A percentile compares a stretch with the other conserved stretches of the same genome.
These are phyloP conservation scores for Sebastes oblongus DNA, from an alignment of 2,797 vertebrate genomes.

Conservation along the genomic window DNA sequence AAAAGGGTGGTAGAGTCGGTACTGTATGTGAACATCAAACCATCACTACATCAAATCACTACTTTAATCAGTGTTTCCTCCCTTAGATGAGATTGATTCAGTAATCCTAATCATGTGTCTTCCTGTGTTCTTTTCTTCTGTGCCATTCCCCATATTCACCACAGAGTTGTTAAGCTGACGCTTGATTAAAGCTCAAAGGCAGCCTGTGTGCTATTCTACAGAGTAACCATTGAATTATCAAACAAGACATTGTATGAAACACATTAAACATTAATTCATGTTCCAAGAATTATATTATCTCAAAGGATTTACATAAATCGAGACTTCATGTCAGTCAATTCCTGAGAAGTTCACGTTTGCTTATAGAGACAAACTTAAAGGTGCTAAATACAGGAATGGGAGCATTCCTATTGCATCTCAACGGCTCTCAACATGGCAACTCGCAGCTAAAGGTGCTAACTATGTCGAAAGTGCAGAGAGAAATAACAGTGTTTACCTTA, in stretches of 20 bases:
- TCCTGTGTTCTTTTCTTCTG: background rate
- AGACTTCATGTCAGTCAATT: background rate
- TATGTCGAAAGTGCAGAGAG: accelerated
- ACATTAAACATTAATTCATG: background rate
- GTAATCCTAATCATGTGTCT: background rate
- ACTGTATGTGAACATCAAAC: too few species aligned
- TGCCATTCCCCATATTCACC: background rate
- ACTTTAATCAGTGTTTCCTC: background rate
- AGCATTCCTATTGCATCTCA: too few species aligned
- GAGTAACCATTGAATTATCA: too few species aligned
- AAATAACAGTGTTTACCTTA: too few species aligned
- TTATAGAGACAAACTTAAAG: background rate
- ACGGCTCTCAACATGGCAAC: too few species aligned
- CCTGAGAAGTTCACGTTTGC: background rate
- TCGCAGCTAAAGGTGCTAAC: too few species aligned
- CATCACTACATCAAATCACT: background rate
- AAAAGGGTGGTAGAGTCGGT: background rate
- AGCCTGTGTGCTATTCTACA: too few species aligned
- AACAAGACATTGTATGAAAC: too few species aligned
- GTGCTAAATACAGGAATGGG: too few species aligned
- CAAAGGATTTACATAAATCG: too few species aligned
- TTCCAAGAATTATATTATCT: background rate
- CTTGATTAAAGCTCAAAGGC: too few species aligned
- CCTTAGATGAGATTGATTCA: background rate
- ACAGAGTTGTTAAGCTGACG: too few species aligned